A percentile compares a stretch with the other conserved stretches of the same genome.
Conservation (phyloP, 2,888 invertebrate genomes). For the Mythimna pallens region DNA sequence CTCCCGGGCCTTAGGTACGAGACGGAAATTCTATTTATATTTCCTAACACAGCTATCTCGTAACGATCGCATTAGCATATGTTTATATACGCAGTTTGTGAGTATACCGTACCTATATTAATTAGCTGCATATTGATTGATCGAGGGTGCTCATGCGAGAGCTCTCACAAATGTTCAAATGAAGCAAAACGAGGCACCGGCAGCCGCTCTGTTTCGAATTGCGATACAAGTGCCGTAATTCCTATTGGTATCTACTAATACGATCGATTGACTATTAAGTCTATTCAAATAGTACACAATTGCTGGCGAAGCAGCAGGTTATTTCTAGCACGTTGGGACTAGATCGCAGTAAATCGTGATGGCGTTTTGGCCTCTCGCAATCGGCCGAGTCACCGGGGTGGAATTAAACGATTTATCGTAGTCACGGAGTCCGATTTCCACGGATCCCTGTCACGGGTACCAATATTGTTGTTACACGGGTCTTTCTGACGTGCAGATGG, state of each 20-base stretch:
- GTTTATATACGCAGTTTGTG: constrained; percentile 53
- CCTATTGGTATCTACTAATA: constrained; percentile 60
- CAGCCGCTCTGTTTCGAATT: constrained; percentile 32
- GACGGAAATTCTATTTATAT: constrained; percentile 74
- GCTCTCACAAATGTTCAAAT: constrained; percentile 38
- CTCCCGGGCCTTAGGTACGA: constrained; percentile 68
- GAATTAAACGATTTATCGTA: constrained; percentile 89
- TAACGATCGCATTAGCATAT: constrained; percentile 65
- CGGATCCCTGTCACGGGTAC: constrained; percentile 77
- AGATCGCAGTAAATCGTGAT: constrained; percentile 83
- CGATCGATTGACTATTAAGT: constrained; percentile 71
- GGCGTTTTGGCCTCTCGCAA: constrained; percentile 83
- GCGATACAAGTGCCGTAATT: constrained; percentile 46
- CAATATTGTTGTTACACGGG: constrained; percentile 78
- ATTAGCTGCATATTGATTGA: constrained; percentile 57
- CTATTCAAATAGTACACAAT: constrained; percentile 74
- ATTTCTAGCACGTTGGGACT: constrained; percentile 70
- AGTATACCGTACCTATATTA: constrained; percentile 46
- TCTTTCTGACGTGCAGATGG: constrained; percentile 68
- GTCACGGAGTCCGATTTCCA: constrained; percentile 83
- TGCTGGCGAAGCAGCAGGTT: constrained; percentile 71
- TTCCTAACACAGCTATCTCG: constrained; percentile 66
- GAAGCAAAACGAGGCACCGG: constrained; percentile 25
- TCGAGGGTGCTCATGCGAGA: constrained; percentile 8
- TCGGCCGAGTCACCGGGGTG: constrained; percentile 85